These are phyloP conservation scores for Oceanites oceanicus DNA, from an alignment of 2,113 vertebrate species.

Conservation along the genomic window DNA sequence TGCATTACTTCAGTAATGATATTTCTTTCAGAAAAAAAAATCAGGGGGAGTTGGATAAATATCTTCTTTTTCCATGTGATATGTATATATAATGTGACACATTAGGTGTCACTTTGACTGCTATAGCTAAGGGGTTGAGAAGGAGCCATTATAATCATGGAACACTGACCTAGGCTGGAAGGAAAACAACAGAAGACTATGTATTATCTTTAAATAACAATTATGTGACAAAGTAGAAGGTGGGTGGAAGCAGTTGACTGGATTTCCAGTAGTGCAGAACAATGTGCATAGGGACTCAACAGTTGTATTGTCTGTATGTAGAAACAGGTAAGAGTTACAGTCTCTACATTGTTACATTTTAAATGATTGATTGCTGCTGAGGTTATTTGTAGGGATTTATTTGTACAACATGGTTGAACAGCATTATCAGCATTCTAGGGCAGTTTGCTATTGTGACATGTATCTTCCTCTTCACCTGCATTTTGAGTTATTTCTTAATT, in stretches of 20 bases:
- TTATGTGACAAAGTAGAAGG: constrained; percentile 6
- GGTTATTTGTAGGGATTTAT: constrained; percentile 22
- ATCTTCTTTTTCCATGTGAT: not conserved
- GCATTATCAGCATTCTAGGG: not conserved
- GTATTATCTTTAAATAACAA: constrained; percentile 14
- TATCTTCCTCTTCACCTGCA: not conserved
- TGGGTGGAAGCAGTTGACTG: constrained; percentile 3
- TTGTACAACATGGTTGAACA: not conserved
- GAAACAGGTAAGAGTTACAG: not conserved
- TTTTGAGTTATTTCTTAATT: constrained; percentile 28
- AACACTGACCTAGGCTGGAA: not conserved
- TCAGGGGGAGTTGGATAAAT: not conserved
- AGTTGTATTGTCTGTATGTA: not conserved
- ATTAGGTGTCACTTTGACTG: not conserved
- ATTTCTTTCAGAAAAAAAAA: not conserved
- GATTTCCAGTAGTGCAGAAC: not conserved
- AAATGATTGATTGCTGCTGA: constrained; percentile 4
- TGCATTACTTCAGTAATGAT: not conserved
- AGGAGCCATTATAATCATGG: not conserved
- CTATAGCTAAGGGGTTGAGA: not conserved
- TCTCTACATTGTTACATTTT: not conserved
- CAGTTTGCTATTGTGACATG: constrained; percentile 9
- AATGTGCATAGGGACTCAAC: not conserved
- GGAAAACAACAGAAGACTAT: not conserved
- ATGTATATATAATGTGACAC: not conserved